Evolutionary conservation across 1,140 invertebrate species (phyloP), one percentile per base, ranked within the genome.

Genomic region (Drosophila cardini): DNA sequence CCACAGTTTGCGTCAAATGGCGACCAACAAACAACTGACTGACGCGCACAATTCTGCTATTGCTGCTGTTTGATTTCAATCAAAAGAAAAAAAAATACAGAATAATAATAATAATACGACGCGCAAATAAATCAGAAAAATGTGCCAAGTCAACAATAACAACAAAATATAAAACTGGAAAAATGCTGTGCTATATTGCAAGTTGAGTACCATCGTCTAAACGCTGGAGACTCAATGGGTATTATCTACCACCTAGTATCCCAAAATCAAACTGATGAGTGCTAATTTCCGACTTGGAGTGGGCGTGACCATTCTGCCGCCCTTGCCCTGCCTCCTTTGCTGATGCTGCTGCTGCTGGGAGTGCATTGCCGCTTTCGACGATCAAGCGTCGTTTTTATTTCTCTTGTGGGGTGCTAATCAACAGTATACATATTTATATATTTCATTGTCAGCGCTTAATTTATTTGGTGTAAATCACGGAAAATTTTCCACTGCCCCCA

Each of bases 41-140:
- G 53, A 58, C 26, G 48, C 18, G 30, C 45, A 45, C 42, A 45
- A 45, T 68, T 40, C 42, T 26, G 21, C 36, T 36, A 45, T 26
- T 42, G 73, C 58, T 70, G 56, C 46, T 75, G 72, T 75, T 78
- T 78, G 76, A 85, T 80, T 85, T 80, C 68, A 77, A 85, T 81
- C 73, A 86, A 74, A 67, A 83, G 21, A 5, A 26, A 26, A 26
- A 26, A 26, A 26, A 26, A 26, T 26, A 26, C 21, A 26, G 21
- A 26, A 26, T 26, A 26, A 26, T 26, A 26, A 26, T 26, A 26
- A 26, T 26, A 26, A 85, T 82, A 63, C 45, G 57, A 75, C 74
- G 70, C 80, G 57, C 77, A 84, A 80, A 84, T 85, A 84, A 84
- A 80, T 85, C 81, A 68, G 50, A 78, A 76, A 87, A 87, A 86